Evolutionary conservation across 1,140 invertebrate genomes (phyloP).

Genomic region (Bombus sibiricus): DNA sequence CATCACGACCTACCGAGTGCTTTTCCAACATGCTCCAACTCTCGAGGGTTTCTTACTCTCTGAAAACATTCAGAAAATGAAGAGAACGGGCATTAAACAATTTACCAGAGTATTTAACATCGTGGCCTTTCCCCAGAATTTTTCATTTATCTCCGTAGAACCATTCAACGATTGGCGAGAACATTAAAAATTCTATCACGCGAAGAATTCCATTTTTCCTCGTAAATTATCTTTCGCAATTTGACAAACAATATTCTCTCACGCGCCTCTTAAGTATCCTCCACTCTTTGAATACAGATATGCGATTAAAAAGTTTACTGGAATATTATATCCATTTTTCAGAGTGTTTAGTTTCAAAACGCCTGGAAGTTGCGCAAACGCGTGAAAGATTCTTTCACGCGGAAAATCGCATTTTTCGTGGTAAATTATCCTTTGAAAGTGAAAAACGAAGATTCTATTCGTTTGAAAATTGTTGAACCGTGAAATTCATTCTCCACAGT

Average conservation of each 20-base stretch:
- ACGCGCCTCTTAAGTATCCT: background rate
- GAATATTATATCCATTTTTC: too few species aligned
- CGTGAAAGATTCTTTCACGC: too few species aligned
- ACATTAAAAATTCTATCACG: background rate
- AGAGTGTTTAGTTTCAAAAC: background rate
- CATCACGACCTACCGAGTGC: background rate
- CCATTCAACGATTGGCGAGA: background rate
- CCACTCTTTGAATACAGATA: background rate
- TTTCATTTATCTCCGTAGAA: background rate
- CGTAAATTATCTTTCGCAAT: background rate
- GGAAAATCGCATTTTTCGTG: background rate
- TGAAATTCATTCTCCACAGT: too few species aligned
- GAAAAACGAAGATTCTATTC: too few species aligned
- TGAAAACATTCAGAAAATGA: background rate
- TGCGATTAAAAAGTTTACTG: background rate
- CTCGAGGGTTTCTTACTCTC: background rate
- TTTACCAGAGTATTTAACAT: background rate
- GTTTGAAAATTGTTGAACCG: too few species aligned
- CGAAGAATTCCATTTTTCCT: background rate
- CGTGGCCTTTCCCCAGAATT: background rate
- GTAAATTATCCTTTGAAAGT: background rate
- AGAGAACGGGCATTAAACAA: background rate
- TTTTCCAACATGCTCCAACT: background rate
- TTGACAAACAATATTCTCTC: background rate
- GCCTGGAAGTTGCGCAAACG: too few species aligned